These are phyloP conservation scores for Notechis scutatus DNA, from an alignment of 2,113 vertebrate genomes.

Conservation along the genomic window DNA sequence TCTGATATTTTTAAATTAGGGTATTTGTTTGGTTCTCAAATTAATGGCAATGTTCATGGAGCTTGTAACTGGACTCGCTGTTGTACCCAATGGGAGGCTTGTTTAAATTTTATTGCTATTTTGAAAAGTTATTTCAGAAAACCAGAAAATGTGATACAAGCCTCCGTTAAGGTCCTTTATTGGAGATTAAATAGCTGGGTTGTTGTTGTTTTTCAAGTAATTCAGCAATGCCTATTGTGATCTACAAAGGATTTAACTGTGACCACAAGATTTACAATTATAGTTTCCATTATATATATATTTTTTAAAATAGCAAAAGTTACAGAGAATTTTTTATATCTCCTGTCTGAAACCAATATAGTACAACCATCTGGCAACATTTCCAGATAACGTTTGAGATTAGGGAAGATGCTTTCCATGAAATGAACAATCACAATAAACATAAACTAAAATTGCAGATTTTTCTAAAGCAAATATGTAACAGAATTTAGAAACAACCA, in stretches of 20 bases:
- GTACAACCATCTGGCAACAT: not conserved
- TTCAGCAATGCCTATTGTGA: not conserved
- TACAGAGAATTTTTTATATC: not conserved
- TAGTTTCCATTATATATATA: no score
- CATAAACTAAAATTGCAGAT: not conserved
- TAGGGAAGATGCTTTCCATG: not conserved
- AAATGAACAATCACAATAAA: not conserved
- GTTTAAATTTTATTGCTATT: slow-evolving; percentile 61
- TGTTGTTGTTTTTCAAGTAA: not conserved
- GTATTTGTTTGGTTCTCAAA: not conserved
- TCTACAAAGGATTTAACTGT: slow-evolving; percentile 1
- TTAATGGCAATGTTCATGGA: not conserved
- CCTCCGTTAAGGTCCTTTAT: not conserved
- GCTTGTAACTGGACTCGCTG: slow-evolving; percentile 25
- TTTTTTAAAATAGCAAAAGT: not conserved
- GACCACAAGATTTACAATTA: not conserved
- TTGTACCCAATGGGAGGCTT: slow-evolving; percentile 27
- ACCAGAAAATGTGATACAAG: not conserved
- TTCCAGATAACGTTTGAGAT: not conserved
- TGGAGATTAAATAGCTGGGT: not conserved
- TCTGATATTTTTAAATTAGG: not conserved
- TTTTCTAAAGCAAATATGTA: not conserved
- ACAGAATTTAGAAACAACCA: not conserved
- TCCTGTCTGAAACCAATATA: not conserved
- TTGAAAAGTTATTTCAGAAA: slow-evolving; percentile 5